These are phyloP conservation scores for Fregetta grallaria DNA, from an alignment of 2,113 vertebrate species.

Conservation along the genomic window DNA sequence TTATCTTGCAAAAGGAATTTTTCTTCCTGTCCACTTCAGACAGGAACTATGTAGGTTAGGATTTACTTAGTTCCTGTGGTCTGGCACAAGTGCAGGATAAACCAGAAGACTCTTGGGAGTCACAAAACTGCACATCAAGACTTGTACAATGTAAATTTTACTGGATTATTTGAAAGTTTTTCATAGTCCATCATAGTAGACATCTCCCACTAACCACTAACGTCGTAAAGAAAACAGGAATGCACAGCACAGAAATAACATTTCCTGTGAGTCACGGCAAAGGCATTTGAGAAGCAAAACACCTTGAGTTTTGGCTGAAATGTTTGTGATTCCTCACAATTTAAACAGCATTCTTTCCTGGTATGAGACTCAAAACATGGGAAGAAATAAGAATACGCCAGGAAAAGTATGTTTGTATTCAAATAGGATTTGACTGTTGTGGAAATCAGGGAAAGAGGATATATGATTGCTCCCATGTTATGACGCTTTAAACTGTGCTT, in stretches of 20 bases:
- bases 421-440: background rate
- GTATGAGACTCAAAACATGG: background rate
- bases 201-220: background rate
- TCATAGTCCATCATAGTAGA: background rate
- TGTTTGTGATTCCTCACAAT: background rate
- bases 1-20: background rate
- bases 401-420: background rate
- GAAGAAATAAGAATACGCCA: background rate
- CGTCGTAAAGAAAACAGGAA: accelerated
- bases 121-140: background rate
- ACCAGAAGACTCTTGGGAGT: background rate
- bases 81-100: background rate
- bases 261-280: background rate
- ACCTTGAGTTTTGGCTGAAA: background rate
- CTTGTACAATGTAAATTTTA: background rate
- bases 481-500: background rate
- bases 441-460: background rate
- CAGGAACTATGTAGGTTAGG: background rate
- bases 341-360: background rate
- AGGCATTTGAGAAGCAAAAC: background rate
- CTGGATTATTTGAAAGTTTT: background rate
- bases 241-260: background rate
- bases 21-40: background rate
- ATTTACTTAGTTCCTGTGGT: background rate
- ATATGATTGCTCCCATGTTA: background rate